Evolutionary conservation across 2,113 vertebrate genomes (phyloP).

Genomic region (Odontophorus gujanensis): DNA sequence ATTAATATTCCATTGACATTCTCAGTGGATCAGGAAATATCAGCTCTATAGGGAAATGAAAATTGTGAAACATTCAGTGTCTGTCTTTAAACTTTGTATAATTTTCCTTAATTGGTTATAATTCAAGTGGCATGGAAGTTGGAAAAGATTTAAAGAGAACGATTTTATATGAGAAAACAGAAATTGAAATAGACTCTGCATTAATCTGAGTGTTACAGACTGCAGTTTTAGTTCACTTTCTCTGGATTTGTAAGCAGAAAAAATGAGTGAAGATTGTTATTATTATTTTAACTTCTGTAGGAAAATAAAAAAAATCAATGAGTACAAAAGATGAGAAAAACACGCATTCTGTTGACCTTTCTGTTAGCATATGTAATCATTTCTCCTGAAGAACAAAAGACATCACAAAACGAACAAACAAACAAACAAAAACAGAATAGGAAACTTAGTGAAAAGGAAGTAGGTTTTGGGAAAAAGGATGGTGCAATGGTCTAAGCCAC

Average conservation of each 20-base stretch:
- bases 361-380: fast-evolving
- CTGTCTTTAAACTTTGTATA: background rate
- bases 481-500: background rate
- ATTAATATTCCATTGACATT: background rate
- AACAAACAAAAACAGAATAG: background rate
- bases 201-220: background rate
- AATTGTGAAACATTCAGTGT: background rate
- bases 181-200: background rate
- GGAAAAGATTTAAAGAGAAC: background rate
- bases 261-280: background rate
- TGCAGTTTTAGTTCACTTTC: background rate
- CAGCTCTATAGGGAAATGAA: background rate
- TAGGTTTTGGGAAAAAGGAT: background rate
- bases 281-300: background rate
- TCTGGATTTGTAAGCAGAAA: background rate
- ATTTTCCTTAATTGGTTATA: background rate
- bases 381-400: background rate
- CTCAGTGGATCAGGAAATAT: background rate
- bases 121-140: background rate
- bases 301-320: background rate
- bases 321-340: background rate
- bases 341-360: fast-evolving
- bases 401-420: background rate
- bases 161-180: background rate
- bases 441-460: background rate